These are phyloP conservation scores for Ditula angustiorana DNA, from an alignment of 2,888 invertebrate genomes.

Conservation along the genomic window DNA sequence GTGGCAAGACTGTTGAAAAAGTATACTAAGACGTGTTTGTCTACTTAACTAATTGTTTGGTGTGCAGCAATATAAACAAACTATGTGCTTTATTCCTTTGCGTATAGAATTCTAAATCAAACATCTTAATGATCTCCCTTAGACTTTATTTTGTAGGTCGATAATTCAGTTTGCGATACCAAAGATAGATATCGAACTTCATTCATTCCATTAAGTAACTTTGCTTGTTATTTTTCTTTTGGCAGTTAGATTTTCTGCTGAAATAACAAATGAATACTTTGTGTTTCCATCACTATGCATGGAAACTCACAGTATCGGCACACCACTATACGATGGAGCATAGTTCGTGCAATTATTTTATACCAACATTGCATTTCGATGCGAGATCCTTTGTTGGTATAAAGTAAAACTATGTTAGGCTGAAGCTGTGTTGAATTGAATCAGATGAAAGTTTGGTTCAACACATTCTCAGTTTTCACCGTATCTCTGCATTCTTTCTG, in stretches of 20 bases:
- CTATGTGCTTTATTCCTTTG: slow-evolving; percentile 25
- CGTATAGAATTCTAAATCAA: slow-evolving; percentile 9
- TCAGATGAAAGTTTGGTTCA: neutral
- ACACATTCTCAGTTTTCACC: slow-evolving; percentile 20
- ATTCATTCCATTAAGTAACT: slow-evolving; percentile 31
- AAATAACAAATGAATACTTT: slow-evolving; percentile 30
- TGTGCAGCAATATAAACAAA: slow-evolving; percentile 48
- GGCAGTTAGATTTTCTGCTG: slow-evolving; percentile 41
- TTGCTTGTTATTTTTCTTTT: slow-evolving; percentile 40
- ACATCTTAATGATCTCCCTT: slow-evolving; percentile 20
- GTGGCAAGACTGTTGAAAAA: slow-evolving; percentile 53
- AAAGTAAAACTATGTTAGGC: slow-evolving; percentile 25
- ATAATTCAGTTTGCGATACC: slow-evolving; percentile 31
- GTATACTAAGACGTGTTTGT: slow-evolving; percentile 47
- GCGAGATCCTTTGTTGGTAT: slow-evolving; percentile 37
- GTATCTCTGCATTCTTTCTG: slow-evolving; percentile 22
- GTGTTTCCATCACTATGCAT: slow-evolving; percentile 21
- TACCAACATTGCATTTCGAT: slow-evolving; percentile 39
- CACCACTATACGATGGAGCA: slow-evolving; percentile 35
- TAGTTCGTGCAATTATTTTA: slow-evolving; percentile 33
- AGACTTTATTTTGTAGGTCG: slow-evolving; percentile 7
- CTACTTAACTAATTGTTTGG: slow-evolving; percentile 53
- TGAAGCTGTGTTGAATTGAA: slow-evolving; percentile 32
- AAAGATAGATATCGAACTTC: slow-evolving; percentile 34
- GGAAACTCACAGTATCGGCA: slow-evolving; percentile 37